phyloP scores from a whole-genome alignment of 2,888 invertebrate species.

The Rhaphigaster nebulosa region DNA sequence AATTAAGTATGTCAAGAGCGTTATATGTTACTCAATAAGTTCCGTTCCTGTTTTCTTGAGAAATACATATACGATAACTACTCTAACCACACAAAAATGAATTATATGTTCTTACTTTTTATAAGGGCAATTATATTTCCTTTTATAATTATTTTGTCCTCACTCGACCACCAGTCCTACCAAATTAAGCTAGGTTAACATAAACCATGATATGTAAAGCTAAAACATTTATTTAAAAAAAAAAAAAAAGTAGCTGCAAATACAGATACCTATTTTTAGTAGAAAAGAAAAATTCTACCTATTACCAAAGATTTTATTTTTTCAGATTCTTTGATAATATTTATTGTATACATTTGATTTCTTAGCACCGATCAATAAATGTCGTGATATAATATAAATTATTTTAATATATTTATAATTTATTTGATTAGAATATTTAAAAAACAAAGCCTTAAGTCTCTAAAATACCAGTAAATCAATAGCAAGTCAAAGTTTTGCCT shows the following conservation, averaged over 20 bases:
- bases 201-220: neutral
- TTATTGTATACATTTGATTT: too few species aligned
- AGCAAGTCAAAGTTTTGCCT: too few species aligned
- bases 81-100: neutral
- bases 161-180: neutral
- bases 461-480: too few species aligned
- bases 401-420: too few species aligned
- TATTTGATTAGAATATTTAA: too few species aligned
- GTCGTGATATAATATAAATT: too few species aligned
- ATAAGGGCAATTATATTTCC: neutral
- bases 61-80: neutral
- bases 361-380: too few species aligned
- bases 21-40: constrained; percentile 21
- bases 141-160: neutral
- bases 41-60: constrained; percentile 33
- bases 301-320: too few species aligned
- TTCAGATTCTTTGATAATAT: too few species aligned
- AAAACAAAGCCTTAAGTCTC: too few species aligned
- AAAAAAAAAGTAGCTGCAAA: neutral
- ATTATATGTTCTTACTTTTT: neutral
- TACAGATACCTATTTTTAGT: neutral
- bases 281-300: too few species aligned
- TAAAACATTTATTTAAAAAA: neutral
- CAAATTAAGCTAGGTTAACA: neutral
- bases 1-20: constrained; percentile 28